Base-by-base conservation (phyloP, 2,888 invertebrate species). In the Clitarchus hookeri region DNA sequence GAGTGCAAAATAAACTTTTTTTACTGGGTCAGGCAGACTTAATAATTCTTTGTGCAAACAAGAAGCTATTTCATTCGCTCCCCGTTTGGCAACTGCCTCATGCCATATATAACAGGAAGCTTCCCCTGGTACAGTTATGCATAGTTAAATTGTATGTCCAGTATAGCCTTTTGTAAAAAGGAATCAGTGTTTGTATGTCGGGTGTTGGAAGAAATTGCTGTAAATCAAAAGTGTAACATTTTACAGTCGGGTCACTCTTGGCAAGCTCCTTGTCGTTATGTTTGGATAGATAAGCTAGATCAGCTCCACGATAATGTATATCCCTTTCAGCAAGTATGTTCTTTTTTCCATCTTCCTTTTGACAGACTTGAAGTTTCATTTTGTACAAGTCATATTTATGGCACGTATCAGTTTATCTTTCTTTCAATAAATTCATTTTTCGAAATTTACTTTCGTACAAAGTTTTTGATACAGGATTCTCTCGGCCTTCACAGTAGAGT, bases 131-230 rank as follows among this genome's bases (percentile, higher is more conserved):
- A 78, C 87, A 88, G 86, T 88, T 87, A 83, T 89, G 88, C 11
- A 90, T 88, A 12, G 89, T 90, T 13, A 90, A 87, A 86, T 90
- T 90, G 85, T 86, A 90, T 12, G 89, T 90, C 89, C 89, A 90
- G 26, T 90, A 86, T 84, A 89, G 88, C 36, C 90, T 84, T 88
- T 90, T 90, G 85, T 90, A 90, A 88, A 90, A 90, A 16, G 88
- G 87, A 13, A 89, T 88, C 44, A 89, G 89, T 65, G 89, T 88
- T n/a, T 88, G 84, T 27, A 90, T 85, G 83, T 88, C 84, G 16
- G 89, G 89, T 26, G 89, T 90, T 2, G 90, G 89, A 36, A 89
- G 86, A 54, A 89, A 89, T 87, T 90, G 89, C 85, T 90, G 88
- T 25, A 86, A 77, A 84, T 88, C 87, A 86, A 89, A 89, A 11